phyloP scores from a whole-genome alignment of 2,113 vertebrate species.

The Catharus bicknelli region DNA sequence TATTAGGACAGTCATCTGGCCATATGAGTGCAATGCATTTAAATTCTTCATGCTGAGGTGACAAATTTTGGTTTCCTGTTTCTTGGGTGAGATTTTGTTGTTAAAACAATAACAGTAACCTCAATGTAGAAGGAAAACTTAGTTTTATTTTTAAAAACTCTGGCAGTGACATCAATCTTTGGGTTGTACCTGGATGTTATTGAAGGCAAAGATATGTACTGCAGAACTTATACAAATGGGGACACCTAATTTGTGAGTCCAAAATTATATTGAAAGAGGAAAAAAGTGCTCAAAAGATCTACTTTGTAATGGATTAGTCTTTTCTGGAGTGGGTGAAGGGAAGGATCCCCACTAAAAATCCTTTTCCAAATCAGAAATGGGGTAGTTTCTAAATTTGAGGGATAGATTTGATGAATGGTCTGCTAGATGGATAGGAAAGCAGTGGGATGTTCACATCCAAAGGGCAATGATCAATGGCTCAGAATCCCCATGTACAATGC shows the following conservation, averaged over 20 bases:
- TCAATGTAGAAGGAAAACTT: neutral
- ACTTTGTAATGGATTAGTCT: neutral
- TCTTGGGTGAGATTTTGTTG: neutral
- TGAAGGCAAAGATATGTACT: neutral
- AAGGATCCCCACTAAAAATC: neutral
- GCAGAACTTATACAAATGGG: rapidly evolving
- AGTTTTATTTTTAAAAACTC: neutral
- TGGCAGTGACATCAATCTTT: neutral
- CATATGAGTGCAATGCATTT: neutral
- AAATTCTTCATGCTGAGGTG: neutral
- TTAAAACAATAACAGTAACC: neutral
- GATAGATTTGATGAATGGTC: neutral
- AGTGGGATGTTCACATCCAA: neutral
- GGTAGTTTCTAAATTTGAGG: no score
- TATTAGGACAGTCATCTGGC: neutral
- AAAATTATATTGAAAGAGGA: neutral
- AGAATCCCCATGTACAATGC: neutral
- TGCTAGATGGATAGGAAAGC: neutral
- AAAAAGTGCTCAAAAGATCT: neutral
- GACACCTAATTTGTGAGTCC: neutral
- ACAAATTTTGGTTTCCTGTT: neutral
- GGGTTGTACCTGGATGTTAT: neutral
- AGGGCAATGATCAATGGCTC: neutral
- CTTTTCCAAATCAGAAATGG: neutral
- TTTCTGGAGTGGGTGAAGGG: neutral